Conservation (phyloP, 2,113 vertebrate species). For the Ibidorhyncha struthersii region DNA sequence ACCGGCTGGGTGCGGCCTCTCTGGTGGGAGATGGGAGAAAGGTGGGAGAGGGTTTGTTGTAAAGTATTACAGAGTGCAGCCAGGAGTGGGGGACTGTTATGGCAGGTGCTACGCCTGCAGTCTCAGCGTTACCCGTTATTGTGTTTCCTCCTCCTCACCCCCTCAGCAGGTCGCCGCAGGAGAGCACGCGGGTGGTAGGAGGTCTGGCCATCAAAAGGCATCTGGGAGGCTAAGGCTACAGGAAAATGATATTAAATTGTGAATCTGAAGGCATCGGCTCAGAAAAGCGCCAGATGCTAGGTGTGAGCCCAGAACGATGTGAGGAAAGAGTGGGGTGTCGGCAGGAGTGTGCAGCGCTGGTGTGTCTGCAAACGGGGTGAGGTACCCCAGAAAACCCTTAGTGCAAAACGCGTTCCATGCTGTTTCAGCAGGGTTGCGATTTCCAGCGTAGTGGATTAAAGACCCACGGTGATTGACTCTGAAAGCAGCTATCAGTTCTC, state of each 20-base stretch:
- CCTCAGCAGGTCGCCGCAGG: background rate
- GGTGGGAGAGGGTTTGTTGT: background rate
- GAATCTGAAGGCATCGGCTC: background rate
- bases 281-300: background rate
- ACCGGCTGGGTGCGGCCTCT: background rate
- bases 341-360: accelerated
- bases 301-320: background rate
- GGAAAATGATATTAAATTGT: background rate
- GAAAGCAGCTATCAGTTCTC: background rate
- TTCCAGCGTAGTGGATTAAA: background rate
- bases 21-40: background rate
- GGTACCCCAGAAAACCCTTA: background rate
- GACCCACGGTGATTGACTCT: accelerated
- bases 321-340: background rate
- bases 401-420: accelerated
- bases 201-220: background rate
- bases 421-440: background rate
- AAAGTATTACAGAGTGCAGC: background rate
- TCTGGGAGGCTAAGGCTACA: background rate
- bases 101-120: background rate
- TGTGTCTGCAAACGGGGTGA: background rate
- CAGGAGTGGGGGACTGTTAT: accelerated
- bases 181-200: accelerated
- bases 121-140: background rate
- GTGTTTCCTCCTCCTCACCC: background rate